Evolutionary conservation across 2,797 vertebrate genomes (phyloP), one percentile per base, ranked within the genome.

Genomic region (Phoeniculus purpureus): DNA sequence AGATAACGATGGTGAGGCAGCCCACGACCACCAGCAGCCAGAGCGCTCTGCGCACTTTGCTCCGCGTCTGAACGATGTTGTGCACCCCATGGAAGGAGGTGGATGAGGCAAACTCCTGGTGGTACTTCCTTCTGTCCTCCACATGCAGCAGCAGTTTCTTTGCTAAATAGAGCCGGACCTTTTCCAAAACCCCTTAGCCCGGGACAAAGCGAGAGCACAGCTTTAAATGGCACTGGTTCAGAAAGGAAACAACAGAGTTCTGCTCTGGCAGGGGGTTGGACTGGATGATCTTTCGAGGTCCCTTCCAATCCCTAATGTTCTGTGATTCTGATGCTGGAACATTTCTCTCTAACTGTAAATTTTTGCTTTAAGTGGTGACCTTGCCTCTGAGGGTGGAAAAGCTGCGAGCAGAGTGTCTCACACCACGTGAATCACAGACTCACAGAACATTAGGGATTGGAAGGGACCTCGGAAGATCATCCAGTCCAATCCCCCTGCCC

Each of bases 31-130:
- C 78, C 4, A 89, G 18, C 56, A 97, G 56, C 98, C 98, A 98
- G 50, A 97, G 56, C 6, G 4, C 47, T 73, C 92, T 97, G 40
- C 94, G 96, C 20, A 89, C 75, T 77, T 81, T 97, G 92, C 93
- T 97, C 23, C 5, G 78, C 1, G 72, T 97, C 43, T 55, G 93
- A 43, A 96, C 93, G 10, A 97, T 92, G 11, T 98, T 96, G 5
- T 97, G 95, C 14, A 98, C 73, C 0, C 97, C 98, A 0, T 98
- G 98, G 59, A 98, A 96, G 3, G 97, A 98, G 7, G 97, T 98
- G 29, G 97, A 97, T 64, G 92, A 76, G 45, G 95, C 97, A 94
- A 98, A 98, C 32, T 97, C 88, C 15, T 94, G 90, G 12, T 96
- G 94, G 11, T 97, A 97, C 45, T 94, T 97, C 60, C 81, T 96